phyloP scores from a whole-genome alignment of 1,140 invertebrate genomes.

The Globodera ellingtonae region DNA sequence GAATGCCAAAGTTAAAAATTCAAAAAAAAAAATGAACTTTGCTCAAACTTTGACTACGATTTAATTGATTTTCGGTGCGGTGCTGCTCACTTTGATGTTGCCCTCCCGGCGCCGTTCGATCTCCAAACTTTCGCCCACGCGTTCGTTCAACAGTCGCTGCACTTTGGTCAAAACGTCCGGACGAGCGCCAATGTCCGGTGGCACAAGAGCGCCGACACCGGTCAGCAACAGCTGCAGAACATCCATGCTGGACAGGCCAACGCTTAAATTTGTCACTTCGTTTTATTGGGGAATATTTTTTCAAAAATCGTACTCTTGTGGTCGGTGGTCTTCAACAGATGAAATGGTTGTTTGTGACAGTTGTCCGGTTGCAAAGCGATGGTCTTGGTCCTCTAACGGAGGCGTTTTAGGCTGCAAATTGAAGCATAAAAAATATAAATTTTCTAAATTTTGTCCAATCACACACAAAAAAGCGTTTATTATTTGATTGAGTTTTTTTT shows the following conservation, averaged over 20 bases:
- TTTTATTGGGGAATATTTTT: too few relatives aligned
- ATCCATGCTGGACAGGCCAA: slow-evolving; percentile 6
- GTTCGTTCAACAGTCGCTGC: slow-evolving; percentile 35
- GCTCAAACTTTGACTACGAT: background rate
- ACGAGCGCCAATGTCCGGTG: background rate
- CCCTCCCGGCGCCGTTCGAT: slow-evolving; percentile 35
- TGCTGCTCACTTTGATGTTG: slow-evolving; percentile 40
- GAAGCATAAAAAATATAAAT: slow-evolving; percentile 8
- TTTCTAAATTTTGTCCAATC: background rate
- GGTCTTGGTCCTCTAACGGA: slow-evolving; percentile 9
- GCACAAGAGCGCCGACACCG: slow-evolving; percentile 1
- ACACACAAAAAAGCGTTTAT: too few relatives aligned
- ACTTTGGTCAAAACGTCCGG: slow-evolving; percentile 30
- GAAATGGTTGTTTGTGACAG: slow-evolving; percentile 5
- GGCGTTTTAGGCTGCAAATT: slow-evolving; percentile 35
- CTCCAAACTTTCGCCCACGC: slow-evolving; percentile 43
- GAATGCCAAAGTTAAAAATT: background rate
- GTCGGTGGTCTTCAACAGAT: background rate
- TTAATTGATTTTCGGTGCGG: background rate
- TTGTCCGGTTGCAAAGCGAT: slow-evolving; percentile 5
- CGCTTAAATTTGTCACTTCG: too few relatives aligned
- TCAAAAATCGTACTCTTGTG: background rate
- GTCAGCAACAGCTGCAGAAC: slow-evolving; percentile 10
- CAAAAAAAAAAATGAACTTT: background rate
- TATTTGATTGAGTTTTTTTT: too few relatives aligned